Percentiles rank a stretch among this genome's conserved stretches.
Evolutionary conservation across 2,113 vertebrate species (phyloP).

Genomic region (Pteronura brasiliensis): DNA sequence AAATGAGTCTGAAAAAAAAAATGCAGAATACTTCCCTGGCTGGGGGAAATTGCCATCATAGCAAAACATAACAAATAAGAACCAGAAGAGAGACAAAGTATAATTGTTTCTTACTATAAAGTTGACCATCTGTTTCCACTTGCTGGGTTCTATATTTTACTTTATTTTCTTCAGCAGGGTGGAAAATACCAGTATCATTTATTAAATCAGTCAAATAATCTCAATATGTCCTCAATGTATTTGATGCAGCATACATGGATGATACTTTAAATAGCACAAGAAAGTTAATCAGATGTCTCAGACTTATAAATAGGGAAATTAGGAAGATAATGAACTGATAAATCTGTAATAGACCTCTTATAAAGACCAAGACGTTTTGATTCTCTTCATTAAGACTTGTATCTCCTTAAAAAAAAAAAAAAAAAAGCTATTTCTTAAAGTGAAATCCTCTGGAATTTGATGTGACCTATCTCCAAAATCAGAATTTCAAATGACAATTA

Average conservation of each 20-base stretch:
- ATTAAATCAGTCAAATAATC: slow-evolving; percentile 62
- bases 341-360: slow-evolving; percentile 83
- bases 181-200: slow-evolving; percentile 48
- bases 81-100: background rate
- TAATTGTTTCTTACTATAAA: background rate
- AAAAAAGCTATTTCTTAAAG: slow-evolving; percentile 77
- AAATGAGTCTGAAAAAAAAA: background rate
- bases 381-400: slow-evolving; percentile 83
- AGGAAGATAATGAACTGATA: slow-evolving; percentile 86
- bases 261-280: slow-evolving; percentile 79
- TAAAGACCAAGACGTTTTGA: slow-evolving; percentile 81
- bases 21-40: background rate
- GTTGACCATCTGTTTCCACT: background rate
- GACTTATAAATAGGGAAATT: slow-evolving; percentile 84
- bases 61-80: slow-evolving; percentile 3
- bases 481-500: slow-evolving; percentile 75
- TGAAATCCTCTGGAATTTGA: slow-evolving; percentile 71
- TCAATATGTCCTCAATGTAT: slow-evolving; percentile 71
- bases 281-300: slow-evolving; percentile 82
- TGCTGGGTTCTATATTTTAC: background rate
- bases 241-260: slow-evolving; percentile 74
- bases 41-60: background rate
- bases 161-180: background rate
- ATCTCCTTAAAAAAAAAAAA: slow-evolving; percentile 80
- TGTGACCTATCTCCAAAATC: slow-evolving; percentile 72